Base-by-base conservation (phyloP, 1,140 invertebrate species). In the Lepidurus apus region DNA sequence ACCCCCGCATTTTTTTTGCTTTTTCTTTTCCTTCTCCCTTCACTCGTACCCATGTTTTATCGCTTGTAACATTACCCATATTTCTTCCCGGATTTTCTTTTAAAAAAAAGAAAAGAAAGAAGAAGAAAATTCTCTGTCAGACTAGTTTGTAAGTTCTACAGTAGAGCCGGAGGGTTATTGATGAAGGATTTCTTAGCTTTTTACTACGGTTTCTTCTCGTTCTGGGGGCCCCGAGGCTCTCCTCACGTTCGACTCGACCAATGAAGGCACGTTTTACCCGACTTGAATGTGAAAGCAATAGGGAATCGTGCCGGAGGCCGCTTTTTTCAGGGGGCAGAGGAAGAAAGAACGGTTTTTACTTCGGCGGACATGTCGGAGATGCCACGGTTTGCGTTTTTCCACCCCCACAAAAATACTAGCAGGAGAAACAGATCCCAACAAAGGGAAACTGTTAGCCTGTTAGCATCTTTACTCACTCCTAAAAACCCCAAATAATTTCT, bases 11-110 rank as follows among this genome's bases (percentile, higher is more conserved):
- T 65, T 65, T 21, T 65, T 3, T 21, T 3, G 21, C 53, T 21
- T 21, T 17, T 65, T 65, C 53, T 21, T 13, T 0, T 21, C 21
- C 4, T 65, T 65, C 53, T 65, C 53, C 21, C 21, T 65, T 65
- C 21, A 21, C 21, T 65, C 53, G 6, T 21, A 65, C 7, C 17
- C 53, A 65, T 65, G 53, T 65, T 65, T 65, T 65, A 65, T 65
- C 53, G 53, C 53, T 65, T 65, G 53, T 65, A 65, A 65, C 53
- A 65, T 65, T 65, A 65, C 53, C 53, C 53, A 65, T 65, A n/a
- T 65, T 65, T 65, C 53, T n/a, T 65, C 53, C 21, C 53, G 53
- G 53, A 65, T 65, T 65, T 65, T 21, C 53, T 21, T n/a, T n/a
- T n/a, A 7, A 13, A 13, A 65, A 9, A 21, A 21, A 0, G 53